A percentile compares a stretch with the other conserved stretches of the same genome.
Evolutionary conservation across 2,888 invertebrate species (phyloP).

Genomic region (Timema cristinae): DNA sequence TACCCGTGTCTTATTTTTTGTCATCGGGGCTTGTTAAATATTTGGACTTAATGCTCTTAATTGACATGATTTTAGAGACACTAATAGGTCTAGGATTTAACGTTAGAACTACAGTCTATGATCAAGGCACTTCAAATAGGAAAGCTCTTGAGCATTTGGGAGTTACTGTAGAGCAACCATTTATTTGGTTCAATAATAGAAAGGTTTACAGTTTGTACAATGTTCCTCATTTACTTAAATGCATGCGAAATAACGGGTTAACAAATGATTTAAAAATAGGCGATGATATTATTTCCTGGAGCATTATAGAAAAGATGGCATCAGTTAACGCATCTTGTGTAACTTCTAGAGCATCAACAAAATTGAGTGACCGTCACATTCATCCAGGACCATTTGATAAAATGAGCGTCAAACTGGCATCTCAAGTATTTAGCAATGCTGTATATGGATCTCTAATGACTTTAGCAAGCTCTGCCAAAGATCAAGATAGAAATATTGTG

Average conservation of each 20-base stretch:
- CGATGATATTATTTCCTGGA: constrained; percentile 17
- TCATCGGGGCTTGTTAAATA: constrained; percentile 27
- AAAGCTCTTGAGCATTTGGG: constrained; percentile 30
- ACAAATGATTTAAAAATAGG: constrained; percentile 28
- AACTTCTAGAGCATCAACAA: constrained; percentile 31
- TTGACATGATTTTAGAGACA: constrained; percentile 26
- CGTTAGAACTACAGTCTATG: constrained; percentile 33
- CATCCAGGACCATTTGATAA: constrained; percentile 33
- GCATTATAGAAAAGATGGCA: constrained; percentile 28
- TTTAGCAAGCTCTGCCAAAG: neutral
- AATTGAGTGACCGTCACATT: constrained; percentile 34
- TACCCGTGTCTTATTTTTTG: constrained; percentile 35
- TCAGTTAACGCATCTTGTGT: neutral
- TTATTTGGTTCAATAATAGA: constrained; percentile 21
- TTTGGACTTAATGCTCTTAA: constrained; percentile 24
- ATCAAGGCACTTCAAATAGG: constrained; percentile 32
- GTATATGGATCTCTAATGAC: constrained; percentile 27
- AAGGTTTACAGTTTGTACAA: constrained; percentile 34
- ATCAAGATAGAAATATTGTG: neutral
- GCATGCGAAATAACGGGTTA: constrained; percentile 32
- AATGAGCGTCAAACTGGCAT: constrained; percentile 34
- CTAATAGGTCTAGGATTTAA: constrained; percentile 29
- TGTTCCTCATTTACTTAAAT: constrained; percentile 33
- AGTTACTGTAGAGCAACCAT: constrained; percentile 31
- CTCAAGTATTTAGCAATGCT: constrained; percentile 35